Evolutionary conservation across 2,888 invertebrate genomes (phyloP).

Genomic region (Chromoteleia sp.): DNA sequence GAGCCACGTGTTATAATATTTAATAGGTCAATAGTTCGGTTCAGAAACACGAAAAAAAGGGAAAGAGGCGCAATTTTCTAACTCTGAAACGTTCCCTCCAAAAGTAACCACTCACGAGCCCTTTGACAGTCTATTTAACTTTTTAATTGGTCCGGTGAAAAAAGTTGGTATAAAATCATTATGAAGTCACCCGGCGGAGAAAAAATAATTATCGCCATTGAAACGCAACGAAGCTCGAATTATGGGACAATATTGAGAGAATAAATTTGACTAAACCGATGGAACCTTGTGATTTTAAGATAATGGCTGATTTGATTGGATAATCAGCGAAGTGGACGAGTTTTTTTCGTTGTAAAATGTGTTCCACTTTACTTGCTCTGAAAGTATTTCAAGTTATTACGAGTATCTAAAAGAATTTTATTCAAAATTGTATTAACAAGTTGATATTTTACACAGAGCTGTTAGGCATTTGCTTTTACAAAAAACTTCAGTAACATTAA

Average conservation of each 20-base stretch:
- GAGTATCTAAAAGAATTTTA: constrained; percentile 2
- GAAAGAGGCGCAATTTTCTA: constrained; percentile 13
- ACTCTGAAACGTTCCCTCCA: constrained; percentile 30
- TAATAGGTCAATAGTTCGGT: constrained; percentile 36
- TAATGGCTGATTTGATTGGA: constrained; percentile 51
- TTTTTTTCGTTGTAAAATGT: constrained; percentile 15
- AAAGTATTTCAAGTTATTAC: constrained; percentile 28
- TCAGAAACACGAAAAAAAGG: not conserved
- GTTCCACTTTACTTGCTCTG: constrained; percentile 1
- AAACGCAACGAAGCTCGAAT: constrained; percentile 53
- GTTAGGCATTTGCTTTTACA: no score
- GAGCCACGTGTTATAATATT: constrained; percentile 13
- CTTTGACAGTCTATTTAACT: constrained; percentile 60
- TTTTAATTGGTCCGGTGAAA: constrained; percentile 62
- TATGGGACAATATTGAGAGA: constrained; percentile 59
- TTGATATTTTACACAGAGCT: not conserved
- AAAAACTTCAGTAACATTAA: no score
- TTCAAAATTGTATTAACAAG: constrained; percentile 7
- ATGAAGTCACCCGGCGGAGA: constrained; percentile 14
- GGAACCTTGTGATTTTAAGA: constrained; percentile 61
- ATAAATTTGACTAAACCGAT: constrained; percentile 55
- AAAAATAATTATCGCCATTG: constrained; percentile 61
- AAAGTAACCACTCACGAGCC: constrained; percentile 24
- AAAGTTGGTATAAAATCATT: constrained; percentile 63
- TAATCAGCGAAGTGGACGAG: constrained; percentile 28